Base-by-base conservation (phyloP, 1,140 invertebrate species). In the Belonocnema kinseyi region DNA sequence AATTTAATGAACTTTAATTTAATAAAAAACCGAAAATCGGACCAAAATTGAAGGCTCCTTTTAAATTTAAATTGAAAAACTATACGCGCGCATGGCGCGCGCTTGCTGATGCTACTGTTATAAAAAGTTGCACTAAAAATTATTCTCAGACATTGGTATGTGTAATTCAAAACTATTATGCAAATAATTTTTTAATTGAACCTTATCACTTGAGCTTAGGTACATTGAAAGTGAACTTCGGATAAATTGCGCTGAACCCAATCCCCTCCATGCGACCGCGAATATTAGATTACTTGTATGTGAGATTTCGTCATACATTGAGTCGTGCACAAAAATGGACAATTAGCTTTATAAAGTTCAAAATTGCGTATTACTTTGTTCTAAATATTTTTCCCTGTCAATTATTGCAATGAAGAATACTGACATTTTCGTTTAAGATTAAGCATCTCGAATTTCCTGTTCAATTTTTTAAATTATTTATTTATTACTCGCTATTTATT, bases 401-500 rank as follows among this genome's bases (percentile, higher is more conserved):
- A 66, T 66, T 66, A 66, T 66, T 66, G 26, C 26, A 46, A 66
- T 33, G 26, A 46, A 66, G 40, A 66, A 40, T 66, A 40, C 26
- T 66, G 26, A 66, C 58, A 33, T 66, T 66, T 58, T 66, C 7
- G 26, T 1, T 21, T 21, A 6, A 16, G 7, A 66, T 61, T 40
- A 7, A 40, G 40, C 8, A 33, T 61, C 58, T 61, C 21, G 21
- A 61, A 61, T 66, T 3, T 13, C 13, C 6, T 66, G 16, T 66
- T 21, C 33, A 5, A 7, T 6, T 40, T 5, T 40, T 26, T 26
- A n/a, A 26, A 2, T 26, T 2, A 26, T 26, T 26, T 3, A 26
- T 26, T 26, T 3, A 26, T 26, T 26, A 26, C 26, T 26, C 26
- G 26, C 1, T 3, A 26, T 26, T 26, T 26, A 26, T 26, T 26